phyloP scores from a whole-genome alignment of 2,888 invertebrate species.

The Rhagophthalmus giganteus region DNA sequence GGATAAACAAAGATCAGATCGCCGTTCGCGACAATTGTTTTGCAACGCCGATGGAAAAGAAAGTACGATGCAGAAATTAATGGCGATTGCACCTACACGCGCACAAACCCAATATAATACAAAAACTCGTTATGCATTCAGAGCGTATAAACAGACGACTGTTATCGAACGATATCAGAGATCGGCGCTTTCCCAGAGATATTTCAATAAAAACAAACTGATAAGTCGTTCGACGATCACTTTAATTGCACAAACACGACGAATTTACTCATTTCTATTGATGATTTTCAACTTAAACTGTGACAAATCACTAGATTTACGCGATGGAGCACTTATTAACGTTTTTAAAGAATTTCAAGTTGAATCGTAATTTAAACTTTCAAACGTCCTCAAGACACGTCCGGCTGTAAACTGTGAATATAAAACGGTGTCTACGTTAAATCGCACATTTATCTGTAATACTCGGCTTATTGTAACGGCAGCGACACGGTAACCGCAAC shows the following conservation, averaged over 20 bases:
- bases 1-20: too few relatives aligned
- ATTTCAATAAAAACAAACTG: constrained; percentile 3
- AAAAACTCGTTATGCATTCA: not conserved
- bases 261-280: not conserved
- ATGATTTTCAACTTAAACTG: constrained; percentile 2
- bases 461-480: not conserved
- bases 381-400: too few relatives aligned
- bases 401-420: too few relatives aligned
- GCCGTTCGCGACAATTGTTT: not conserved
- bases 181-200: not conserved
- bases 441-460: not conserved
- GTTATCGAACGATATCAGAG: constrained; percentile 3
- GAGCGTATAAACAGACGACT: not conserved
- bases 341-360: too few relatives aligned
- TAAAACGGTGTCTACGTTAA: too few relatives aligned
- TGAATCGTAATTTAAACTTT: too few relatives aligned
- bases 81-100: not conserved
- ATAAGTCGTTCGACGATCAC: constrained; percentile 1
- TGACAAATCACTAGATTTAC: not conserved
- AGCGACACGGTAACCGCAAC: constrained; percentile 33
- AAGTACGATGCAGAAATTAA: not conserved
- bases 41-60: not conserved
- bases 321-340: not conserved
- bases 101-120: not conserved
- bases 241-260: too few relatives aligned